Evolutionary conservation across 2,113 vertebrate genomes (phyloP).

Genomic region (Myodes glareolus): DNA sequence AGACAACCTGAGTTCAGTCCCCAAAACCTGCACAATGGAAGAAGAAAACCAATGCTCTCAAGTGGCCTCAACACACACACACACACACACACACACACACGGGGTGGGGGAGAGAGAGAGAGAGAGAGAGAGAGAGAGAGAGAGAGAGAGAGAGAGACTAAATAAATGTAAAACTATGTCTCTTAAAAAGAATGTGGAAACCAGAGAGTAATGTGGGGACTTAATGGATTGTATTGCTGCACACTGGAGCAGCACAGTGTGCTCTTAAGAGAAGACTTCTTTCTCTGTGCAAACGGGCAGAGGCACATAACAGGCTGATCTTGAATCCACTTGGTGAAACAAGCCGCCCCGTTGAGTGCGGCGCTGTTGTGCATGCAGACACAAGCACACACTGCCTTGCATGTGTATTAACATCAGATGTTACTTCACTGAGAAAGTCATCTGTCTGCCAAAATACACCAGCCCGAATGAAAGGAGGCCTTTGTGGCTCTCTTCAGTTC

Average conservation of each 20-base stretch:
- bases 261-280: background rate
- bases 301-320: background rate
- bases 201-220: constrained; percentile 70
- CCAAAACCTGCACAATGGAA: background rate
- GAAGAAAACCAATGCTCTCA: background rate
- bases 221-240: constrained; percentile 78
- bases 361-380: background rate
- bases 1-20: background rate
- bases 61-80: background rate
- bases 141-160: background rate
- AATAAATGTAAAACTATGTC: background rate
- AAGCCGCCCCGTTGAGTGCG: background rate
- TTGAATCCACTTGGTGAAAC: constrained; percentile 1
- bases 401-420: background rate
- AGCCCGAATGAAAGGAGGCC: constrained; percentile 24
- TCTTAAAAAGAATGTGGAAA: background rate
- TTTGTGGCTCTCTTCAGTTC: constrained; percentile 42
- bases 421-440: background rate
- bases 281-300: constrained; percentile 43
- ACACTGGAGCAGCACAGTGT: background rate
- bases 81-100: background rate
- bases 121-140: too few species aligned
- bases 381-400: background rate
- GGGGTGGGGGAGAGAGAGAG: too few species aligned
- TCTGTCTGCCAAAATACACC: constrained; percentile 54